Percentiles rank a stretch among this genome's conserved stretches.
Conservation (phyloP, 2,797 vertebrate species). For the Oreortyx pictus region DNA sequence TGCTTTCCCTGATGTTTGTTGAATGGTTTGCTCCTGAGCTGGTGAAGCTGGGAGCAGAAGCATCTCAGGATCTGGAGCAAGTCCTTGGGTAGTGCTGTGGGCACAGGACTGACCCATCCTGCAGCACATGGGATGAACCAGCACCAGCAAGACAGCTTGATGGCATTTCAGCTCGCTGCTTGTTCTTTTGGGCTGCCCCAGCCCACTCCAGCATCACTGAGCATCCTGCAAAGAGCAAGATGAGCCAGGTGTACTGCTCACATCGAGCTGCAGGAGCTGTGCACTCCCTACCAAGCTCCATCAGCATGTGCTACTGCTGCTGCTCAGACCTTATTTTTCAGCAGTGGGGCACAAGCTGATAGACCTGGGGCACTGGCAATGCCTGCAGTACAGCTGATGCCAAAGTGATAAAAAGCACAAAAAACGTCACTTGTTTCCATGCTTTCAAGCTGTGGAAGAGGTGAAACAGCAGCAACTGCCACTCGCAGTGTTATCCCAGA, state of each 20-base stretch:
- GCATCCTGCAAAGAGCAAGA: fast-evolving
- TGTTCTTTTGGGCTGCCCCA: not conserved
- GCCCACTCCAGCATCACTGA: not conserved
- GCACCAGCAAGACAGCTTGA: not conserved
- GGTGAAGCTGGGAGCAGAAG: not conserved
- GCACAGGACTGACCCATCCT: fast-evolving
- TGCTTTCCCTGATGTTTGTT: not conserved
- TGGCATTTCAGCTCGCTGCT: not conserved
- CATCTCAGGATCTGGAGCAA: not conserved
- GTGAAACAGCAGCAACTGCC: not conserved
- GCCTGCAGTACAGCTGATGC: not conserved
- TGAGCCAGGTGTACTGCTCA: not conserved
- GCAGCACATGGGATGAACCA: fast-evolving
- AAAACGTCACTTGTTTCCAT: not conserved
- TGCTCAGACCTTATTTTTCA: not conserved
- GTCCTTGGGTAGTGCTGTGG: not conserved
- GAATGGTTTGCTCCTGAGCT: not conserved
- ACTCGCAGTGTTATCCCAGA: not conserved
- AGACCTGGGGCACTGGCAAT: not conserved
- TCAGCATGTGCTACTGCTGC: fast-evolving
- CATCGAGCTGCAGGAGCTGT: fast-evolving
- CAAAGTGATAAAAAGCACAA: not conserved
- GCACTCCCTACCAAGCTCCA: fast-evolving
- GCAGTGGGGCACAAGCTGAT: not conserved
- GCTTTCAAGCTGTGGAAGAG: not conserved